These are phyloP conservation scores for Allobates femoralis DNA, from an alignment of 2,797 vertebrate genomes.

Conservation along the genomic window DNA sequence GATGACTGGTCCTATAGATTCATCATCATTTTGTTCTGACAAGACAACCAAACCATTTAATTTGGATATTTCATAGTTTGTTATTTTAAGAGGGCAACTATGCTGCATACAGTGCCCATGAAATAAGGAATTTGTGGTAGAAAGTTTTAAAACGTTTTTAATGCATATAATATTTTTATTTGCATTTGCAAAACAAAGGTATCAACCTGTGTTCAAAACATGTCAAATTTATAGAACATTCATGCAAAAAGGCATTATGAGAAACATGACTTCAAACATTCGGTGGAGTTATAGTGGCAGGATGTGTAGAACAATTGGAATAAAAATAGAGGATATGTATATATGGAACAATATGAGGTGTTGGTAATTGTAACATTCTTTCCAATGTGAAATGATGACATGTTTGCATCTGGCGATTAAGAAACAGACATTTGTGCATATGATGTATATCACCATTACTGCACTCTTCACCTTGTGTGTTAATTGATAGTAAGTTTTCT, in stretches of 20 bases:
- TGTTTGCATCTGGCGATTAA: background rate
- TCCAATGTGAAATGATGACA: background rate
- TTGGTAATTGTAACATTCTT: constrained; percentile 27
- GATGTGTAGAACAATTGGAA: constrained; percentile 4
- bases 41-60: no score
- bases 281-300: background rate
- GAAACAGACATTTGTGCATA: constrained; percentile 6
- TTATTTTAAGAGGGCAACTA: no score
- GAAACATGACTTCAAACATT: background rate
- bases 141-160: background rate
- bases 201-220: background rate
- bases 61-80: no score
- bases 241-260: background rate
- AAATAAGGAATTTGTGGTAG: no score
- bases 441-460: background rate
- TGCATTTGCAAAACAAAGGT: background rate
- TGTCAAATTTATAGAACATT: background rate
- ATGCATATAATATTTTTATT: background rate
- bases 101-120: no score
- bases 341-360: constrained; percentile 5
- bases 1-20: no score
- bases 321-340: background rate
- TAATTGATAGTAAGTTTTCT: background rate
- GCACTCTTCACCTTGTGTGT: background rate
- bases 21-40: no score